Evolutionary conservation across 1,140 invertebrate genomes (phyloP).

Genomic region (Diuraphis noxia): DNA sequence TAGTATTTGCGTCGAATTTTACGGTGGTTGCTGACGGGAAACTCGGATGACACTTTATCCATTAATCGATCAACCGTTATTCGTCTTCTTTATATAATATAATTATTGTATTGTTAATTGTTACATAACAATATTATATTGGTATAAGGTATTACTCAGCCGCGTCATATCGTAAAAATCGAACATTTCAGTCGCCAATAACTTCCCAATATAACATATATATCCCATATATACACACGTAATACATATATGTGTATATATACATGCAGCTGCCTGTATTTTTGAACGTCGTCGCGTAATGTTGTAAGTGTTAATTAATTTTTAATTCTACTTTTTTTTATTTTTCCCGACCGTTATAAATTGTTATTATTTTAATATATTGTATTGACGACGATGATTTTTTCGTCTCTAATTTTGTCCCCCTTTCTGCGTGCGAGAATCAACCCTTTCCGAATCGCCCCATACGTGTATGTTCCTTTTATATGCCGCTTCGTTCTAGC

Average conservation of each 20-base stretch:
- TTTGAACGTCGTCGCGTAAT: background rate
- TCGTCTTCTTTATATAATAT: background rate
- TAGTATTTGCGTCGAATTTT: background rate
- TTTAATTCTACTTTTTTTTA: background rate
- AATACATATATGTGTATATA: too few relatives aligned
- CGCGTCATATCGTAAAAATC: background rate
- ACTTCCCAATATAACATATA: background rate
- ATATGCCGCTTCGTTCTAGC: background rate
- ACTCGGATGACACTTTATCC: background rate
- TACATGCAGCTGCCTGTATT: background rate
- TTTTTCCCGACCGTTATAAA: background rate
- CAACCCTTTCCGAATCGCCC: background rate
- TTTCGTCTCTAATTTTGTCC: background rate
- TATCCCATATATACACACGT: too few relatives aligned
- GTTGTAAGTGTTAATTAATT: slow-evolving; percentile 20
- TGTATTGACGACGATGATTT: background rate
- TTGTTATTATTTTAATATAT: background rate
- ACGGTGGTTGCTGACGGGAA: background rate
- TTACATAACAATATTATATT: background rate
- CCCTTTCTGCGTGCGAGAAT: background rate
- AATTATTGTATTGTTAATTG: background rate
- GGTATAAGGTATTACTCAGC: background rate
- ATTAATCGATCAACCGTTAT: background rate
- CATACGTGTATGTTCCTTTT: background rate
- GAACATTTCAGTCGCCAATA: background rate